phyloP scores from a whole-genome alignment of 2,888 invertebrate genomes.

The Dastarcus helophoroides region DNA sequence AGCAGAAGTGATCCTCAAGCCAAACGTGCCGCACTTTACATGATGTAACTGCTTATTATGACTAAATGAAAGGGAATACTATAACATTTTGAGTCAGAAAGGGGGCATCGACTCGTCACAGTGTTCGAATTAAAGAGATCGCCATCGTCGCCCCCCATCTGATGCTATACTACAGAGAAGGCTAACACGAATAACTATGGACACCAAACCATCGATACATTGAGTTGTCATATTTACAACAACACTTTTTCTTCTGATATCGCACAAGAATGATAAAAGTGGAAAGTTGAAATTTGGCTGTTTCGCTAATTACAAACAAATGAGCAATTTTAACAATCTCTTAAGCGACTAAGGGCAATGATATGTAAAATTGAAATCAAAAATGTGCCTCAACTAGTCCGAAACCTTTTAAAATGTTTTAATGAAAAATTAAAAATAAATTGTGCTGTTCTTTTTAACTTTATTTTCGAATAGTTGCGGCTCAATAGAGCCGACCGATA shows the following conservation, averaged over 20 bases:
- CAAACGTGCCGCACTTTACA: conserved; percentile 1
- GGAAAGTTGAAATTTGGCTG: no score
- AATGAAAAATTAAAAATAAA: conserved; percentile 32
- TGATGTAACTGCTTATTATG: background rate
- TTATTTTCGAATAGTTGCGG: conserved; percentile 29
- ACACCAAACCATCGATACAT: conserved; percentile 32
- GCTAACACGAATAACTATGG: conserved; percentile 28
- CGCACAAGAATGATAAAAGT: no score
- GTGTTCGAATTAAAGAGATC: conserved; percentile 8
- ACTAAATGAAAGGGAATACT: conserved; percentile 6
- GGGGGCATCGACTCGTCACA: conserved; percentile 6
- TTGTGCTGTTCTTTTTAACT: conserved; percentile 37
- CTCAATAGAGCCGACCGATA: conserved; percentile 31
- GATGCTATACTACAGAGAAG: conserved; percentile 20
- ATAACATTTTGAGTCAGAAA: conserved; percentile 2
- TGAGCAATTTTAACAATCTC: no score
- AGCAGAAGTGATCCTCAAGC: conserved; percentile 5
- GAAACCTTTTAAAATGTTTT: no score
- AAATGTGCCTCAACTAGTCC: no score
- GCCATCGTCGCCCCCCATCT: conserved; percentile 6
- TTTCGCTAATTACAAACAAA: no score
- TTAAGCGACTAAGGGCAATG: no score
- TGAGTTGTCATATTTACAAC: conserved; percentile 34
- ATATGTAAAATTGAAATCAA: no score
- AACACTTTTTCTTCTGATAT: no score